Conservation (phyloP, 2,888 invertebrate species). For the Phorcus lineatus region DNA sequence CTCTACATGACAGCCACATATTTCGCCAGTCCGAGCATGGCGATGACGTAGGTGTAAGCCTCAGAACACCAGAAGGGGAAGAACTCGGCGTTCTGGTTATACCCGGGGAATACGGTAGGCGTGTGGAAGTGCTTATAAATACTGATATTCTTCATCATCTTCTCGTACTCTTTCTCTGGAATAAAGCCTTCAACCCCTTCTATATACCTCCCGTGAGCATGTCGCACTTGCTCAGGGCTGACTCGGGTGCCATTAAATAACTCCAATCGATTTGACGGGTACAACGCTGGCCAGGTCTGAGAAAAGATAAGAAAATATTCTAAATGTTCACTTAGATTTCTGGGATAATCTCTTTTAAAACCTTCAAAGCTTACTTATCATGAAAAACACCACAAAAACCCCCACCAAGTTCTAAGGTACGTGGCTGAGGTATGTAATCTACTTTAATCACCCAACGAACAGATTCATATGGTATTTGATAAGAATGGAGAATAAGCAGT, state of each 20-base stretch:
- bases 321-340: too few species aligned
- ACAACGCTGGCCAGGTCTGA: slow-evolving; percentile 53
- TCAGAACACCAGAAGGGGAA: slow-evolving; percentile 60
- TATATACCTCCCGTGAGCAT: slow-evolving; percentile 35
- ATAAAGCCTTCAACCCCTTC: slow-evolving; percentile 48
- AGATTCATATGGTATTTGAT: too few species aligned
- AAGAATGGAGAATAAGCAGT: too few species aligned
- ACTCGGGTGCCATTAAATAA: slow-evolving; percentile 49
- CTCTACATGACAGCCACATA: slow-evolving; percentile 24
- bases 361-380: too few species aligned
- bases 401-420: too few species aligned
- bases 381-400: too few species aligned
- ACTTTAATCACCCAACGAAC: too few species aligned
- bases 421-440: too few species aligned
- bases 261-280: slow-evolving; percentile 52
- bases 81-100: slow-evolving; percentile 42
- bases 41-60: slow-evolving; percentile 51
- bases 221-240: slow-evolving; percentile 35
- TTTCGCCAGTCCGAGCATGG: slow-evolving; percentile 48
- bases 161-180: slow-evolving; percentile 40
- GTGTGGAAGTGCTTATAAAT: slow-evolving; percentile 31
- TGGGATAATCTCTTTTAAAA: too few species aligned
- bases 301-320: neutral
- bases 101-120: slow-evolving; percentile 55
- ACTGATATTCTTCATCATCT: slow-evolving; percentile 45